Base-by-base conservation (phyloP, 2,797 vertebrate genomes). In the Odontamblyopus rebecca region DNA sequence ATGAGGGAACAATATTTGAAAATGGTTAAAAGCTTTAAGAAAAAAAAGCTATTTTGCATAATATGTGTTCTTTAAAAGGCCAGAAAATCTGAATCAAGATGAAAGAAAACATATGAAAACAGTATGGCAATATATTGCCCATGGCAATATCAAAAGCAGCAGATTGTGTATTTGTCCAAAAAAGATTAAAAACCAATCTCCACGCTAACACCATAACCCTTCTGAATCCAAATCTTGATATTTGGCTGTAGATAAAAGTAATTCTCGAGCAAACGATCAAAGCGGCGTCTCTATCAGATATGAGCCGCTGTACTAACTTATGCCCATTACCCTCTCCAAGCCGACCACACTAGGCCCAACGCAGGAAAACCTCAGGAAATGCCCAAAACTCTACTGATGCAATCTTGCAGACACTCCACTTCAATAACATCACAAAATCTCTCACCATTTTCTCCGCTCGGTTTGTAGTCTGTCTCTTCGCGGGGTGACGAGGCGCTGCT, bases 381-480 rank as follows among this genome's bases (percentile, higher is more conserved):
- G 68, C 71, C 75, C 77, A 72, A 86, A 82, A 77, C 74, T n/a
- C n/a, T 35, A 76, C 63, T 91, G 87, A 90, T 81, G 86, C 81
- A 90, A 90, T 80, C 73, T 80, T 57, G 76, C 82, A 54, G 81
- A 88, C 87, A 89, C 68, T 81, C 84, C 79, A 66, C 77, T 82
- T 78, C 81, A 74, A 80, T 63, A 41, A n/a, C 77, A 80, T 75
- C 77, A 79, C 76, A 71, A 80, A 72, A 72, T 26, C 65, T 23
- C 65, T 61, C 77, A 71, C 51, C 15, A 62, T 62, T 69, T 79
- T 70, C 69, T 53, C 53, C 38, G 65, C 78, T 73, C 71, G 61
- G 80, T 60, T 38, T 2, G 8, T 3, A 11, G 73, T 50, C 0
- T 72, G 41, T 68, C 72, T 68, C 70, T 74, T 51, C 32, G 48